These are phyloP conservation scores for Pseudomyrmex gracilis DNA, from an alignment of 1,140 invertebrate species.

Conservation along the genomic window DNA sequence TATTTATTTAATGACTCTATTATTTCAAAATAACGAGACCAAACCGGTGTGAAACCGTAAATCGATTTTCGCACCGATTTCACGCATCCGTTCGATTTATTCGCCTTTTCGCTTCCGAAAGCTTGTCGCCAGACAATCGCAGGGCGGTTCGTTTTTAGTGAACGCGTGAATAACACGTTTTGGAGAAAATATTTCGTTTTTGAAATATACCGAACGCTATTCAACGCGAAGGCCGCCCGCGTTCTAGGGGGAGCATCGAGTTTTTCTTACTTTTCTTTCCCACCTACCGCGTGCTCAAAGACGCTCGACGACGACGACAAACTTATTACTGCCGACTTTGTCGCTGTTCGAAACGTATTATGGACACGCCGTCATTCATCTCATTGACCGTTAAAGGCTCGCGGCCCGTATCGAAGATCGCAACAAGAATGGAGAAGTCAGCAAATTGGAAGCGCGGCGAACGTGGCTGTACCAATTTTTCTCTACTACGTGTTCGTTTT, in stretches of 20 bases:
- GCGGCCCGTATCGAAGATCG: constrained; percentile 46
- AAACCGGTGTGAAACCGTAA: constrained; percentile 25
- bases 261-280: constrained; percentile 29
- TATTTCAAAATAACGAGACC: not conserved
- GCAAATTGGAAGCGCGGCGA: constrained; percentile 59
- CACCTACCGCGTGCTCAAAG: constrained; percentile 38
- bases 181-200: constrained; percentile 51
- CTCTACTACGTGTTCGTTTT: constrained; percentile 9
- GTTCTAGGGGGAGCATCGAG: constrained; percentile 15
- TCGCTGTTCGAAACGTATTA: constrained; percentile 25
- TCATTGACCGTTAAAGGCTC: constrained; percentile 47
- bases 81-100: not conserved
- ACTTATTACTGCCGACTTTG: constrained; percentile 33
- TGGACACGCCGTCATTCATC: constrained; percentile 43
- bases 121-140: not conserved
- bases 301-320: not conserved
- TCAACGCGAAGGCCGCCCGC: constrained; percentile 21
- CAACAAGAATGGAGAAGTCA: constrained; percentile 37
- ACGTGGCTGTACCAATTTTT: constrained; percentile 13
- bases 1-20: constrained; percentile 9
- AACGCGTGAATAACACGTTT: constrained; percentile 22
- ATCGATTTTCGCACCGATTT: constrained; percentile 25
- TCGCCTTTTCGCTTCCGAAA: not conserved
- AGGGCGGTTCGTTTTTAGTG: constrained; percentile 16
- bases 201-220: constrained; percentile 47